Evolutionary conservation across 1,140 invertebrate species (phyloP), one percentile per base, ranked within the genome.

Genomic region (Drosophila nigromelanica): DNA sequence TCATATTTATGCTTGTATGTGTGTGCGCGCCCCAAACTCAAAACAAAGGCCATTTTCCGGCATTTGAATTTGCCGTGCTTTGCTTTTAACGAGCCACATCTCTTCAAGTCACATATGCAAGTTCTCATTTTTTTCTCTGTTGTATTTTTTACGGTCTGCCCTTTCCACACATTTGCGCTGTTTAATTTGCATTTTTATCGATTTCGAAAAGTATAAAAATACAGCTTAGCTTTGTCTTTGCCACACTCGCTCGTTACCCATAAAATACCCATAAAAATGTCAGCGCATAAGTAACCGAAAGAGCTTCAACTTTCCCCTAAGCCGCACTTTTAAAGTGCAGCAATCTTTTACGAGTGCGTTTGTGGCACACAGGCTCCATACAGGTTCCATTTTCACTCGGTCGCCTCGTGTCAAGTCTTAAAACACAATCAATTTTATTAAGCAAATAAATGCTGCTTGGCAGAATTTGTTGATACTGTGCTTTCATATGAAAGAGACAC

Each of bases 121-220:
- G 61, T 63, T 80, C 43, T 39, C 24, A 43, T 30, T 27, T 6
- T 39, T 18, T 18, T 52, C 33, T 10, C 30, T 24, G 21, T 35
- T 45, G 7, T 33, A 33, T 8, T 42, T 30, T 64, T 64, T 55
- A 48, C 24, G 14, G 15, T 54, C 48, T 39, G 21, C 50, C 51
- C 59, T 55, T 70, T 56, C 59, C 62, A 60, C 72, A 64, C 63
- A 51, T 71, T 78, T 51, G 43, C 54, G 68, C 64, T 82, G 76
- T 89, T 87, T 87, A 87, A 87, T 87, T 89, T 87, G 83, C 82
- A 87, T 87, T 89, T 87, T 87, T 89, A 87, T 87, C 82, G 82
- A 87, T 87, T 87, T 66, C 18, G 43, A 79, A 79, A 81, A 82
- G 76, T 64, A 75, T 70, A 63, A 75, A 71, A 75, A 63, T 45